A percentile compares a stretch with the other conserved stretches of the same genome.
Evolutionary conservation across 2,113 vertebrate species (phyloP).

Genomic region (Mesitornis unicolor): DNA sequence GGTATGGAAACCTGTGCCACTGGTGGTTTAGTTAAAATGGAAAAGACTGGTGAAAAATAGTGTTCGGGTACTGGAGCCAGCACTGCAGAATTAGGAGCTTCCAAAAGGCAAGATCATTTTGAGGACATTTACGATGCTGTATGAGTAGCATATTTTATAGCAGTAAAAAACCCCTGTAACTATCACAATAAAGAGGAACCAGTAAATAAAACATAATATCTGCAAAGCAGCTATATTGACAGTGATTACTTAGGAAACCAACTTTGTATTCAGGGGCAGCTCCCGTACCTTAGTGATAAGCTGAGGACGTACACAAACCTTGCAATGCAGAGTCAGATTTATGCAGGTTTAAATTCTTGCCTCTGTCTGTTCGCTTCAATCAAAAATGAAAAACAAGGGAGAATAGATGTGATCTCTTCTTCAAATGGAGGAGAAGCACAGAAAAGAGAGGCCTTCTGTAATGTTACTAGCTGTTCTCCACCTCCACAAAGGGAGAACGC

Average conservation of each 20-base stretch:
- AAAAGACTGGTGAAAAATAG: not conserved
- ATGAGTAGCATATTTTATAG: not conserved
- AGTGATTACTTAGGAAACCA: not conserved
- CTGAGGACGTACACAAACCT: not conserved
- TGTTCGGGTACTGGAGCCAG: not conserved
- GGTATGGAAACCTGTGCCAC: not conserved
- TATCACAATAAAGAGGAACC: not conserved
- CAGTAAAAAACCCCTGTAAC: not conserved
- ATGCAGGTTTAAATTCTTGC: not conserved
- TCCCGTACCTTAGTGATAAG: not conserved
- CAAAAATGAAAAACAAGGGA: not conserved
- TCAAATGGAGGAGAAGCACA: constrained; percentile 6
- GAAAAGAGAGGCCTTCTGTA: not conserved
- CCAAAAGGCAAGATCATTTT: not conserved
- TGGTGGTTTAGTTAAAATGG: not conserved
- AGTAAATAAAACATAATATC: not conserved
- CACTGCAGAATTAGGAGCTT: not conserved
- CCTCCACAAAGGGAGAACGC: constrained; percentile 10
- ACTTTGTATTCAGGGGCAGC: not conserved
- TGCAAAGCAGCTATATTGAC: not conserved
- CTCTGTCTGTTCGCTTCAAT: not conserved
- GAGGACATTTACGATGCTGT: not conserved
- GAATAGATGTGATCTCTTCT: not conserved
- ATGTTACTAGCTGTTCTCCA: constrained; percentile 2
- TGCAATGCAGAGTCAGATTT: not conserved